Percentiles rank a stretch among this genome's conserved stretches.
Conservation (phyloP, 2,113 vertebrate genomes). For the Propithecus coquereli region DNA sequence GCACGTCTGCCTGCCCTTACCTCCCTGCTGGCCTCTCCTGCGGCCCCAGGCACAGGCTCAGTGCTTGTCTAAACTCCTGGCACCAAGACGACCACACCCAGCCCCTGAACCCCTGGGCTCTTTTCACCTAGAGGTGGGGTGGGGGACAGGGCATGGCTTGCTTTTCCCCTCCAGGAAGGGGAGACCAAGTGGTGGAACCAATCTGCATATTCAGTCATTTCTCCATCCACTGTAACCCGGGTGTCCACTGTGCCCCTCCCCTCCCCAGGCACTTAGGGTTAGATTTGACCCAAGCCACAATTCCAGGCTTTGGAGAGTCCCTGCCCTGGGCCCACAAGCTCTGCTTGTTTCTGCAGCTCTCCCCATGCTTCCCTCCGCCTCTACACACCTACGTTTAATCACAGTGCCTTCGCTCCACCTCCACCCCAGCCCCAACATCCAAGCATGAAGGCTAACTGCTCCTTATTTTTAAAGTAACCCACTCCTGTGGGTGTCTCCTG, state of each 20-base stretch:
- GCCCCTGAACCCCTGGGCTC: rapidly evolving
- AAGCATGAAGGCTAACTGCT: rapidly evolving
- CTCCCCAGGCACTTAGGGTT: no score
- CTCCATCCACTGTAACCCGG: not conserved
- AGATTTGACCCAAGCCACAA: not conserved
- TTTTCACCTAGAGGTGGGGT: no score
- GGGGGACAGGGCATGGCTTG: rapidly evolving
- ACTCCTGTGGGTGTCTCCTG: not conserved
- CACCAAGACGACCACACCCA: no score
- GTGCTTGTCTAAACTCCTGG: not conserved
- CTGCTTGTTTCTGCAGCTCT: not conserved
- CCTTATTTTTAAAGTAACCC: not conserved
- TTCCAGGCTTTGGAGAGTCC: not conserved
- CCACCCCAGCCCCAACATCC: rapidly evolving
- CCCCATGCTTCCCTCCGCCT: not conserved
- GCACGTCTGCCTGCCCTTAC: not conserved
- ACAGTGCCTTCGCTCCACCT: rapidly evolving
- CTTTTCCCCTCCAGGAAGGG: not conserved
- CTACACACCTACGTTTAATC: not conserved
- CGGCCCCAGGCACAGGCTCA: not conserved
- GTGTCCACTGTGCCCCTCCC: not conserved
- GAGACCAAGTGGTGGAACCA: rapidly evolving
- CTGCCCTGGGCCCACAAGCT: rapidly evolving
- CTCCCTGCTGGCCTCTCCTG: not conserved
- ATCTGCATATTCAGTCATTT: no score